Conservation (phyloP, 1,140 invertebrate genomes). For the Drosophila leontia region DNA sequence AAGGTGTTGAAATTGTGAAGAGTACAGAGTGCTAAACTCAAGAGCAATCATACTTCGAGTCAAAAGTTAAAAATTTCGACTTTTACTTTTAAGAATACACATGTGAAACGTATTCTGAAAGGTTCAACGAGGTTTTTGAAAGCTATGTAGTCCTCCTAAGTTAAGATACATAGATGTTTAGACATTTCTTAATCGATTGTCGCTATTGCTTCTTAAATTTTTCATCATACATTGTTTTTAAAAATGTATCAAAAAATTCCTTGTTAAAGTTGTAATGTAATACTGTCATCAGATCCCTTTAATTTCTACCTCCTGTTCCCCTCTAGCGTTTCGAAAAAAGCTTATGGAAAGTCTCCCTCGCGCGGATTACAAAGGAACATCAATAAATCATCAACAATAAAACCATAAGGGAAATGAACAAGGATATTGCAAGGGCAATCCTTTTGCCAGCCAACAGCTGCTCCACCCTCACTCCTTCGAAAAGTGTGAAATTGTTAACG, state of each 20-base stretch:
- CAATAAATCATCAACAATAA: constrained; percentile 69
- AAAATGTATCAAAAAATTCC: no score
- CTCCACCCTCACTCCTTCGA: constrained; percentile 38
- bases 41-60: background rate
- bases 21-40: constrained; percentile 5
- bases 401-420: constrained; percentile 41
- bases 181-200: no score
- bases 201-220: no score
- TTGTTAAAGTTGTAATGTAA: no score
- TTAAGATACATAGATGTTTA: no score
- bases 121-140: background rate
- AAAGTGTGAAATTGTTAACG: constrained; percentile 67
- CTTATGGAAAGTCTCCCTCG: constrained; percentile 20
- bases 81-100: background rate
- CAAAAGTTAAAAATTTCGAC: background rate
- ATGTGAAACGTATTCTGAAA: background rate
- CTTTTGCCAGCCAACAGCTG: constrained; percentile 56
- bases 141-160: no score
- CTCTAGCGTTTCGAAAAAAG: constrained; percentile 9
- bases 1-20: constrained; percentile 63
- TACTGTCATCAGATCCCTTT: background rate
- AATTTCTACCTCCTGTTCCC: background rate
- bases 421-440: constrained; percentile 60
- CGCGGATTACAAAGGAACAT: constrained; percentile 43
- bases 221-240: no score